Evolutionary conservation across 2,888 invertebrate species (phyloP).

Genomic region (Sceliomorpha sp.): DNA sequence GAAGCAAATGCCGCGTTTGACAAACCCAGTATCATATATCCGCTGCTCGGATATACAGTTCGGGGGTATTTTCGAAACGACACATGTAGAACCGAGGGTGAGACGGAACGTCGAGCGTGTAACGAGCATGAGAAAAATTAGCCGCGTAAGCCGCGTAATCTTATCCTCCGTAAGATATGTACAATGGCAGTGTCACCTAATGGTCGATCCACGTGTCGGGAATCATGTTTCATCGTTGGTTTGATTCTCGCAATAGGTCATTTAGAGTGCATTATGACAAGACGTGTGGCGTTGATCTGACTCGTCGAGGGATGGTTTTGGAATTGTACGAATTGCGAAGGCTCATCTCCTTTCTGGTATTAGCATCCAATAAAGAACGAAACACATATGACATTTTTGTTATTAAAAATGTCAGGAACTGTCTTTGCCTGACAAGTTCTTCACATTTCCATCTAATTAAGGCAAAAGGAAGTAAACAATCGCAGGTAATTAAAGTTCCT

Average conservation of each 20-base stretch:
- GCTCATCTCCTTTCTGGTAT: constrained; percentile 8
- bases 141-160: constrained; percentile 71
- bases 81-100: constrained; percentile 7
- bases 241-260: constrained; percentile 73
- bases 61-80: neutral
- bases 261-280: constrained; percentile 78
- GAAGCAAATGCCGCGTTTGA: neutral
- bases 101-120: constrained; percentile 11
- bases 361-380: neutral
- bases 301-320: constrained; percentile 48
- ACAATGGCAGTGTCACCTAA: constrained; percentile 61
- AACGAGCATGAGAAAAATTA: constrained; percentile 74
- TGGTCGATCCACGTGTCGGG: constrained; percentile 74
- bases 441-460: too few species aligned
- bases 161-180: constrained; percentile 58
- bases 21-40: neutral
- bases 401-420: too few species aligned
- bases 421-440: too few species aligned
- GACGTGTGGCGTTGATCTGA: constrained; percentile 61
- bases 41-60: neutral
- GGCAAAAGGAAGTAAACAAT: too few species aligned
- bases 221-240: constrained; percentile 71
- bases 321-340: constrained; percentile 14
- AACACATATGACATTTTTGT: neutral
- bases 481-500: too few species aligned